These are phyloP conservation scores for Agapornis canus DNA, from an alignment of 2,797 vertebrate species.

Conservation along the genomic window DNA sequence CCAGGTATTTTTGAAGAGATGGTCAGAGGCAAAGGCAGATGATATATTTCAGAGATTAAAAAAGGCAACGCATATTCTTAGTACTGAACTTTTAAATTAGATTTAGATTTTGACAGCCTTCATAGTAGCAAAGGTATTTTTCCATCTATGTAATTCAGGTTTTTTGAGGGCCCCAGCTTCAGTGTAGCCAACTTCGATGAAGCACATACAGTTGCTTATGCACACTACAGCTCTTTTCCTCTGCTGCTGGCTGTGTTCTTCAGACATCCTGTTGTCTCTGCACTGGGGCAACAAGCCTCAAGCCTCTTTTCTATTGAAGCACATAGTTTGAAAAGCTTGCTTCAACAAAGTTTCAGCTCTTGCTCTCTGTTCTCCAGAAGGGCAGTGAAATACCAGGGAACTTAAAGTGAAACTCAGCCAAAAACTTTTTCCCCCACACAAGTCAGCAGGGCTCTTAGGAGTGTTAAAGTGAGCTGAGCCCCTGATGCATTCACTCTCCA, in stretches of 20 bases:
- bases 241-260: neutral
- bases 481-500: neutral
- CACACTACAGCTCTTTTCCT: no score
- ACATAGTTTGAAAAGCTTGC: neutral
- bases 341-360: neutral
- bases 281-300: neutral
- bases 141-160: neutral
- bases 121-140: neutral
- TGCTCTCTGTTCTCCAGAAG: neutral
- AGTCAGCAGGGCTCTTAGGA: neutral
- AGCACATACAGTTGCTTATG: neutral
- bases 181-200: neutral
- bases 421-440: neutral
- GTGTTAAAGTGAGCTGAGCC: neutral
- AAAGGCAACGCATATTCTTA: neutral
- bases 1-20: neutral
- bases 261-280: neutral
- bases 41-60: neutral
- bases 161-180: neutral
- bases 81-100: neutral
- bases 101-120: neutral
- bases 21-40: neutral
- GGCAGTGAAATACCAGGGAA: neutral
- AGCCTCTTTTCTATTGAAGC: neutral
- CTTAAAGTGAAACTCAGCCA: neutral